These are phyloP conservation scores for Alligator sinensis DNA, from an alignment of 2,113 vertebrate genomes.

Conservation along the genomic window DNA sequence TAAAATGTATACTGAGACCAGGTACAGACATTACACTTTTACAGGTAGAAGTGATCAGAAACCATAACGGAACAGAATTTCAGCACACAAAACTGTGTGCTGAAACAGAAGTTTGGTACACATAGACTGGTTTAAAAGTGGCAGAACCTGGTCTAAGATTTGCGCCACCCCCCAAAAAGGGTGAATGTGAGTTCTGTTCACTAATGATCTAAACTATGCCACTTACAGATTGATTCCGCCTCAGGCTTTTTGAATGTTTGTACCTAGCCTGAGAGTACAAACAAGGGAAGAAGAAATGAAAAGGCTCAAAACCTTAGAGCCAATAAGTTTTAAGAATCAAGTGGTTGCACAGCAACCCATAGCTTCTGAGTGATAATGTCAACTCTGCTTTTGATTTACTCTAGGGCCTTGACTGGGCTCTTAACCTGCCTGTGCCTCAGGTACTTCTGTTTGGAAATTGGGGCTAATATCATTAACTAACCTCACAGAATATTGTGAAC, in stretches of 20 bases:
- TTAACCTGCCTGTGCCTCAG: not conserved
- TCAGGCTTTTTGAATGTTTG: no score
- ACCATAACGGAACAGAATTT: no score
- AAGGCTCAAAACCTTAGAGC: not conserved
- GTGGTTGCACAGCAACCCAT: not conserved
- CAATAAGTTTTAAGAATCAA: not conserved
- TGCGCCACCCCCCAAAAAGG: no score
- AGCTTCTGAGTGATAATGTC: fast-evolving
- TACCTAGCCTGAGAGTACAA: not conserved
- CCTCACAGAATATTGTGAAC: fast-evolving
- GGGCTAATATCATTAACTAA: fast-evolving
- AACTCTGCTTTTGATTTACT: not conserved
- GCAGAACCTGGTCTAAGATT: no score
- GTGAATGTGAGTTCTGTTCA: no score
- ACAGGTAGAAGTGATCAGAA: no score
- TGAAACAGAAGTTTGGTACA: no score
- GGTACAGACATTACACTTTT: no score
- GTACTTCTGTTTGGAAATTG: fast-evolving
- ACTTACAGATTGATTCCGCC: no score
- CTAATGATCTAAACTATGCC: no score
- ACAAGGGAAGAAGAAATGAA: not conserved
- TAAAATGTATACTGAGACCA: not conserved
- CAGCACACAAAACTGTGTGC: no score
- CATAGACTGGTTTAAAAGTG: no score
- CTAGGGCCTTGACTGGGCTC: not conserved